Evolutionary conservation across 2,113 vertebrate species (phyloP).

Genomic region (Leiothrix lutea): DNA sequence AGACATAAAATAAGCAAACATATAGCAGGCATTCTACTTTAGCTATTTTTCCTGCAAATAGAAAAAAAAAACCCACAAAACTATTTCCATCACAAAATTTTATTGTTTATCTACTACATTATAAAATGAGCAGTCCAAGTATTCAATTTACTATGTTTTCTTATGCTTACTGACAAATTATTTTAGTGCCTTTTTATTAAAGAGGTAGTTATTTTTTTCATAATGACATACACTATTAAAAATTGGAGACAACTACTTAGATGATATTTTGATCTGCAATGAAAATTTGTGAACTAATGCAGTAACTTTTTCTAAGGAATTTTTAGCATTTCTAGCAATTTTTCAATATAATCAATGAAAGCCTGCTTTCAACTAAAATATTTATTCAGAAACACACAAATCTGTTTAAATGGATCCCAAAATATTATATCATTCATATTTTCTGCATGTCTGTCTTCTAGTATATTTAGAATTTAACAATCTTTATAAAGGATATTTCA

Average conservation of each 20-base stretch:
- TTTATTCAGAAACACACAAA: neutral
- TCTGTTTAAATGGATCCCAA: neutral
- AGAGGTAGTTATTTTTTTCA: neutral
- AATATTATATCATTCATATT: neutral
- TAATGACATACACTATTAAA: neutral
- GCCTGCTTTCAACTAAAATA: neutral
- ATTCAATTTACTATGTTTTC: neutral
- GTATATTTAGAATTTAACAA: neutral
- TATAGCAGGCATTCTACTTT: neutral
- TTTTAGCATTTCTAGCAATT: neutral
- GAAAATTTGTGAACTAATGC: neutral
- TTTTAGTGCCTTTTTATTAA: neutral
- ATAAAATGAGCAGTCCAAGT: neutral
- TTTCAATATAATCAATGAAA: neutral
- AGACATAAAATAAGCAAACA: neutral
- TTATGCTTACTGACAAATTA: neutral
- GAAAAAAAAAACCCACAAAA: neutral
- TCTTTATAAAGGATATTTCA: neutral
- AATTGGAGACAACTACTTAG: neutral
- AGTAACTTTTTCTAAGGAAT: neutral
- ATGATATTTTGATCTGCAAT: neutral
- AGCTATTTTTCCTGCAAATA: neutral
- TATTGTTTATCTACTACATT: neutral
- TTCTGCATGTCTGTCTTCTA: neutral
- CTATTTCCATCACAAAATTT: neutral